A percentile compares a stretch with the other conserved stretches of the same genome.
Evolutionary conservation across 2,888 invertebrate species (phyloP).

Genomic region (Thymelicus lineola): DNA sequence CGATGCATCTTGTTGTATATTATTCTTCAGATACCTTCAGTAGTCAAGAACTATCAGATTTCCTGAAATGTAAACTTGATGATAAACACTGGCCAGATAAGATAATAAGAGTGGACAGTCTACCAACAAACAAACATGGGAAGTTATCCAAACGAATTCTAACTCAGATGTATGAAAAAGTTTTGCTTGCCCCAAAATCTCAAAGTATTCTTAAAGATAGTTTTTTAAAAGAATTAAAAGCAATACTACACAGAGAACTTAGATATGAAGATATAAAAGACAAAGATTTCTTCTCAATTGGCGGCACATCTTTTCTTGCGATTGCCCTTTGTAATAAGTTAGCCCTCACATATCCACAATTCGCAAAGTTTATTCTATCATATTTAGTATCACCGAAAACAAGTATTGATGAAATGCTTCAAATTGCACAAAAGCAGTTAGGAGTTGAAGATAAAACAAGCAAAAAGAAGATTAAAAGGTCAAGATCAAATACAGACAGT

Average conservation of each 20-base stretch:
- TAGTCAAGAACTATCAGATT: constrained; percentile 66
- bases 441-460: constrained; percentile 48
- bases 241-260: constrained; percentile 52
- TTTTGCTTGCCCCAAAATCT: constrained; percentile 48
- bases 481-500: constrained; percentile 42
- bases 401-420: constrained; percentile 66
- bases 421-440: constrained; percentile 60
- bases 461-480: constrained; percentile 58
- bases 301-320: constrained; percentile 90
- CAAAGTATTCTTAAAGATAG: constrained; percentile 52
- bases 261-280: constrained; percentile 66
- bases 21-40: constrained; percentile 69
- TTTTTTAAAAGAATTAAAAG: constrained; percentile 63
- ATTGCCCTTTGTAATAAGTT: constrained; percentile 86
- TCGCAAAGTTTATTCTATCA: constrained; percentile 82
- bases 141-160: constrained; percentile 85
- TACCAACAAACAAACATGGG: constrained; percentile 89
- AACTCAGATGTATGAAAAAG: constrained; percentile 66
- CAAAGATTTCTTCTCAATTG: constrained; percentile 84
- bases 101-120: constrained; percentile 82
- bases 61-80: constrained; percentile 74
- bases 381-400: constrained; percentile 79
- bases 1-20: constrained; percentile 80
- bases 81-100: constrained; percentile 87
- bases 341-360: constrained; percentile 66